These are phyloP conservation scores for Scaptomyza caliginosa DNA, from an alignment of 2,888 invertebrate genomes.

Conservation along the genomic window DNA sequence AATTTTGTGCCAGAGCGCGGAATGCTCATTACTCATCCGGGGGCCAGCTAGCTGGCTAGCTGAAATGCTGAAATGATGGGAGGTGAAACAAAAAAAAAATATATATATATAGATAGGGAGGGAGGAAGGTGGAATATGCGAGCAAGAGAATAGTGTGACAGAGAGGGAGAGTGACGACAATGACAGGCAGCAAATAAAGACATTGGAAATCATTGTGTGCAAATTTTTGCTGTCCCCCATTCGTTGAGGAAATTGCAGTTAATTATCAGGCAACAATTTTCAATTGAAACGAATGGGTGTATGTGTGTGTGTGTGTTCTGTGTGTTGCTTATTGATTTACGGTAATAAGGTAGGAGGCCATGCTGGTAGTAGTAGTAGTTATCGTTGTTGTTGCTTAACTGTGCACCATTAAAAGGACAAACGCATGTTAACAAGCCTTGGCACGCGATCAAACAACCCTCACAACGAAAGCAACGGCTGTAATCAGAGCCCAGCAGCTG, in stretches of 20 bases:
- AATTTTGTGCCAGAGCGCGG: slow-evolving; percentile 69
- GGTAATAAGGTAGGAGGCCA: slow-evolving; percentile 49
- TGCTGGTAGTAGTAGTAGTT: slow-evolving; percentile 12
- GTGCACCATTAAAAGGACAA: slow-evolving; percentile 64
- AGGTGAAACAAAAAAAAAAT: slow-evolving; percentile 15
- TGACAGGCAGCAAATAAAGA: slow-evolving; percentile 51
- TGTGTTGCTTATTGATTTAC: slow-evolving; percentile 68
- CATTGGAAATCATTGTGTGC: slow-evolving; percentile 30
- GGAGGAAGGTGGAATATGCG: background rate
- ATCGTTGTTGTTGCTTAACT: slow-evolving; percentile 39
- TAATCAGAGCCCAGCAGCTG: slow-evolving; percentile 60
- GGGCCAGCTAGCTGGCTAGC: background rate
- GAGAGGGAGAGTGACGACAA: slow-evolving; percentile 13
- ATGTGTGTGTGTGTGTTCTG: slow-evolving; percentile 10
- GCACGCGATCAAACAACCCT: slow-evolving; percentile 69
- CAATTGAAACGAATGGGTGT: slow-evolving; percentile 29
- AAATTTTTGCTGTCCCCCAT: slow-evolving; percentile 22
- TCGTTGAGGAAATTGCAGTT: slow-evolving; percentile 70
- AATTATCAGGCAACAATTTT: slow-evolving; percentile 51
- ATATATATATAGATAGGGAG: too few relatives aligned
- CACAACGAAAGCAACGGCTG: slow-evolving; percentile 6
- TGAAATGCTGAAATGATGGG: background rate
- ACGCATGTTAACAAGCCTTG: slow-evolving; percentile 64
- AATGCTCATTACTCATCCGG: slow-evolving; percentile 76
- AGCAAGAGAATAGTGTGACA: slow-evolving; percentile 1